A percentile compares a stretch with the other conserved stretches of the same genome.
phyloP scores from a whole-genome alignment of 2,888 invertebrate genomes.

The Lottia gigantea region DNA sequence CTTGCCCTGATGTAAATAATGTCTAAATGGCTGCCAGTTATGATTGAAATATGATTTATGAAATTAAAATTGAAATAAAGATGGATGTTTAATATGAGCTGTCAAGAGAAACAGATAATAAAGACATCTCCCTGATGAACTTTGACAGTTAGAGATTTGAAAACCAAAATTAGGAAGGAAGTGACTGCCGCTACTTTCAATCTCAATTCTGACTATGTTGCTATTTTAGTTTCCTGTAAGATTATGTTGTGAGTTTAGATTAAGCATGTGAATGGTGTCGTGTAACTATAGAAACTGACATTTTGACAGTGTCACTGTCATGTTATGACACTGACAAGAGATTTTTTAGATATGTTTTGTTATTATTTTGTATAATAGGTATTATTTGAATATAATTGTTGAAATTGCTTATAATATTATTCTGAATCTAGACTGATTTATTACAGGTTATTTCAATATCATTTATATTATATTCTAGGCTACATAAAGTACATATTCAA shows the following conservation, averaged over 20 bases:
- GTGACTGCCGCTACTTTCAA: background rate
- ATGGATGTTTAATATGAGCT: background rate
- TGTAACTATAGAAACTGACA: background rate
- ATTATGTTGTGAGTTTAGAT: background rate
- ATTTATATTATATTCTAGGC: too few species aligned
- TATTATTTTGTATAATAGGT: too few species aligned
- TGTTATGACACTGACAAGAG: background rate
- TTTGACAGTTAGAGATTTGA: background rate
- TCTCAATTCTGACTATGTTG: background rate
- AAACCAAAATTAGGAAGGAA: background rate
- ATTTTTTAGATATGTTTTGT: background rate
- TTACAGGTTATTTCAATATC: too few species aligned
- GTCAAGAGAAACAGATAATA: constrained; percentile 1
- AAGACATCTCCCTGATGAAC: background rate
- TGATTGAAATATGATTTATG: constrained; percentile 11
- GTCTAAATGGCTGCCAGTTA: constrained; percentile 2
- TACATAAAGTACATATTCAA: too few species aligned
- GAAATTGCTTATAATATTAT: too few species aligned
- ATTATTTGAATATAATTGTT: too few species aligned
- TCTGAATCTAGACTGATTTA: too few species aligned
- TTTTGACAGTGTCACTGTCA: background rate
- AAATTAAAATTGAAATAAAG: constrained; percentile 9
- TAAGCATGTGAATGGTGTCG: background rate
- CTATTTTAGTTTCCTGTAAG: constrained; percentile 1
- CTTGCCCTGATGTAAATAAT: background rate